Conservation (phyloP, 2,113 vertebrate genomes). For the Ammodytes dubius region DNA sequence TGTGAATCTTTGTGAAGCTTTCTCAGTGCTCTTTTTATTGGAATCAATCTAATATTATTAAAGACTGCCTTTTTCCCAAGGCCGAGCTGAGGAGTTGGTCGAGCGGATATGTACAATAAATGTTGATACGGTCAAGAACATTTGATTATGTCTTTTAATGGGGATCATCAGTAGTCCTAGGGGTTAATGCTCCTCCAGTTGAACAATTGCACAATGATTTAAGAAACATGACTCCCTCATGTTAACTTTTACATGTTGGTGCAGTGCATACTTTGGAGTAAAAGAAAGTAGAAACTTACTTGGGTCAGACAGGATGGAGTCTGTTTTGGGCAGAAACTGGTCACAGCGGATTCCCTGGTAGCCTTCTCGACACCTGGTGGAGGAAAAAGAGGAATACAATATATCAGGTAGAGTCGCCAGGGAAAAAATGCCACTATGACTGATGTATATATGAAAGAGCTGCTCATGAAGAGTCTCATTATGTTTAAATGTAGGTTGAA, state of each 20-base stretch:
- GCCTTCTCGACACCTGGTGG: conserved; percentile 96
- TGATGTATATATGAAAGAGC: conserved; percentile 22
- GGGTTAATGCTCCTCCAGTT: neutral
- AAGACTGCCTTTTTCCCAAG: neutral
- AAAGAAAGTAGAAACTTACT: conserved; percentile 85
- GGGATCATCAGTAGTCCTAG: neutral
- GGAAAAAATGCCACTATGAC: neutral
- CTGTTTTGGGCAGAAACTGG: conserved; percentile 99
- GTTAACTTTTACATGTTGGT: neutral
- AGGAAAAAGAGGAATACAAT: neutral
- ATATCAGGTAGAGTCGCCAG: neutral
- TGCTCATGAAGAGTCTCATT: neutral
- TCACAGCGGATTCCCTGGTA: conserved; percentile 99
- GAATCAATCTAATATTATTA: neutral
- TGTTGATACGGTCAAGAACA: neutral
- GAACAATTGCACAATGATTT: neutral
- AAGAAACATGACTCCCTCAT: neutral
- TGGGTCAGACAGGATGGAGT: conserved; percentile 98
- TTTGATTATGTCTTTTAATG: neutral
- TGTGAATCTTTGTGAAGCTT: too few relatives aligned
- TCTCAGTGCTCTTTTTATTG: neutral
- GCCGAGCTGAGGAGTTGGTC: neutral
- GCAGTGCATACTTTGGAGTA: too few relatives aligned
- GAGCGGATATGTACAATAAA: neutral
- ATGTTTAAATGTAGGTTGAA: neutral